phyloP scores from a whole-genome alignment of 2,113 vertebrate species.

The Scophthalmus maximus region DNA sequence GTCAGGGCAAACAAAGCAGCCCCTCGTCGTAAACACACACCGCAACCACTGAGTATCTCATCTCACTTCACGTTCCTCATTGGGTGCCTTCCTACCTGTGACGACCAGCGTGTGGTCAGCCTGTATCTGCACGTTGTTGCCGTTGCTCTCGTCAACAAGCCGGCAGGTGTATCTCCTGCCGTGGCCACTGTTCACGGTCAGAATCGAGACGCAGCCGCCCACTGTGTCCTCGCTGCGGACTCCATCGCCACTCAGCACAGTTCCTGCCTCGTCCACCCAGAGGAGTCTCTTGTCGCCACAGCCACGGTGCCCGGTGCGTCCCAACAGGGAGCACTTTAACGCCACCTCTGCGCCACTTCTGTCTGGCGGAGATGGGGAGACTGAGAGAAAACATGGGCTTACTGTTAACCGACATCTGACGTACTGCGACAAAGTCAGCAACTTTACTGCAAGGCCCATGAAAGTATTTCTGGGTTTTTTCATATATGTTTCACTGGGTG shows the following conservation, averaged over 20 bases:
- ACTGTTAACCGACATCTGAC: neutral
- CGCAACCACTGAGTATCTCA: no score
- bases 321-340: constrained; percentile 33
- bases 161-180: constrained; percentile 48
- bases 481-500: no score
- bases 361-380: constrained; percentile 1
- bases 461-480: no score
- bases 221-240: rapidly evolving
- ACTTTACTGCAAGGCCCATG: no score
- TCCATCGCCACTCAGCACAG: no score
- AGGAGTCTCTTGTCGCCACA: rapidly evolving
- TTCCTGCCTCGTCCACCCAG: constrained; percentile 48
- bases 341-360: neutral
- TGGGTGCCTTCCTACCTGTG: neutral
- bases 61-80: neutral
- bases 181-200: constrained; percentile 15
- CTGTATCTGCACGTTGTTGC: neutral
- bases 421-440: no score
- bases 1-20: neutral
- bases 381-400: constrained; percentile 42
- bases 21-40: neutral
- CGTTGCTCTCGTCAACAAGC: neutral
- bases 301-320: rapidly evolving
- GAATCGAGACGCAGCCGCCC: neutral
- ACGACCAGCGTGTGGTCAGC: constrained; percentile 8